phyloP scores from a whole-genome alignment of 1,140 invertebrate genomes.

The Drosophila mojavensis region DNA sequence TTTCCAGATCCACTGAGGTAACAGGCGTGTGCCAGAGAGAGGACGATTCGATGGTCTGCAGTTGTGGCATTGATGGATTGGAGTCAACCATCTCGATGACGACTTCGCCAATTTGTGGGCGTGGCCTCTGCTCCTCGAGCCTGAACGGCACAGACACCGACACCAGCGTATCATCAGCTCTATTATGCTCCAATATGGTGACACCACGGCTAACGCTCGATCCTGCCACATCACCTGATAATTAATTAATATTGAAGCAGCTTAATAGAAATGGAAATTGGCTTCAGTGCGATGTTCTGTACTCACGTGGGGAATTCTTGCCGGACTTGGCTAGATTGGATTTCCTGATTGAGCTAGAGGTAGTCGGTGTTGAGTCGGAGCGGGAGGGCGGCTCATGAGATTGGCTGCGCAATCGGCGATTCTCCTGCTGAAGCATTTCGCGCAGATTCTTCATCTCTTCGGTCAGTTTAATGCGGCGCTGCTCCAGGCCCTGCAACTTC shows the following conservation, averaged over 20 bases:
- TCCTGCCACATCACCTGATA: too few relatives aligned
- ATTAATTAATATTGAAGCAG: not conserved
- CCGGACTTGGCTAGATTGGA: not conserved
- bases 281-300: not conserved
- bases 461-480: slow-evolving; percentile 18
- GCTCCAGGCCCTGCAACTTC: slow-evolving; percentile 43
- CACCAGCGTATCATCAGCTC: not conserved
- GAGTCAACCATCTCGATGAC: not conserved
- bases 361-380: not conserved
- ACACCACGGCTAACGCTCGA: not conserved
- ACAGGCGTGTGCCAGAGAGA: not conserved
- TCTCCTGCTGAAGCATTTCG: slow-evolving; percentile 30
- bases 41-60: not conserved
- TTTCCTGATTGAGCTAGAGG: not conserved
- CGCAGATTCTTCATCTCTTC: slow-evolving; percentile 42
- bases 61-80: not conserved
- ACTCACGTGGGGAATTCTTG: not conserved
- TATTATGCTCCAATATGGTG: not conserved
- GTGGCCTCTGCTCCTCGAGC: too few relatives aligned
- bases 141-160: too few relatives aligned
- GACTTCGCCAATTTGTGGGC: not conserved
- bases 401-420: slow-evolving; percentile 4
- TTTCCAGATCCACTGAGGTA: not conserved
- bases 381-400: not conserved
- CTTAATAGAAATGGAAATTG: not conserved